Evolutionary conservation across 2,888 invertebrate genomes (phyloP), one percentile per base, ranked within the genome.

Genomic region (Herminia tarsipennalis): DNA sequence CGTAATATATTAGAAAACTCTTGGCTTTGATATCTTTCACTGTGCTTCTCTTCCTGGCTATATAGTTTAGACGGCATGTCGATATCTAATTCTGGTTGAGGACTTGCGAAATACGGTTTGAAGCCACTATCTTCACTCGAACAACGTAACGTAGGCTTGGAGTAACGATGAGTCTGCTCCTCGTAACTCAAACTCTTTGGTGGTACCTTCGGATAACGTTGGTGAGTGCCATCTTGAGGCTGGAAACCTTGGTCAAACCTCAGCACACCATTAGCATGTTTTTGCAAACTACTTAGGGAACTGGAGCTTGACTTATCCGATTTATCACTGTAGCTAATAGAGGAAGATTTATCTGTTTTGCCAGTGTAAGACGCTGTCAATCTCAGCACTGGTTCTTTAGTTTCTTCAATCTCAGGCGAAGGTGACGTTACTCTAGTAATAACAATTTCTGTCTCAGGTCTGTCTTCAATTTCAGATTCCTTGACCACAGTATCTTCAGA

Each of bases 1-100:
- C 86, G 81, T 42, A 92, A 80, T 12, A 91, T 86, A 46, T 82
- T 86, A 0, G 93, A 92, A 75, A 94, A 94, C 59, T 94, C 94
- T 78, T 94, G 94, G 56, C 94, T 94, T 76, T 94, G 94, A 72
- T 94, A 94, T 1, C 94, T 92, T 70, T 93, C 93, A 12, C 93
- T 93, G 27, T 93, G 87, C 66, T 94, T 94, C 62, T 94, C 94
- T 74, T 92, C 93, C 66, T 93, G 93, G 30, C 93, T 92, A 63
- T 94, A 94, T 5, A 94, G 80, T 34, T 93, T 86, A 17, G 92
- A 92, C 8, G 92, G 91, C 78, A 90, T 88, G 56, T 91, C 93
- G 43, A 93, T 94, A 25, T 93, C 92, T 43, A 94, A 88, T 61
- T 92, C 92, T 1, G 88, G 88, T 53, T 92, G 88, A 4, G 93